phyloP scores from a whole-genome alignment of 2,888 invertebrate genomes.

The Ectropis crepuscularia region DNA sequence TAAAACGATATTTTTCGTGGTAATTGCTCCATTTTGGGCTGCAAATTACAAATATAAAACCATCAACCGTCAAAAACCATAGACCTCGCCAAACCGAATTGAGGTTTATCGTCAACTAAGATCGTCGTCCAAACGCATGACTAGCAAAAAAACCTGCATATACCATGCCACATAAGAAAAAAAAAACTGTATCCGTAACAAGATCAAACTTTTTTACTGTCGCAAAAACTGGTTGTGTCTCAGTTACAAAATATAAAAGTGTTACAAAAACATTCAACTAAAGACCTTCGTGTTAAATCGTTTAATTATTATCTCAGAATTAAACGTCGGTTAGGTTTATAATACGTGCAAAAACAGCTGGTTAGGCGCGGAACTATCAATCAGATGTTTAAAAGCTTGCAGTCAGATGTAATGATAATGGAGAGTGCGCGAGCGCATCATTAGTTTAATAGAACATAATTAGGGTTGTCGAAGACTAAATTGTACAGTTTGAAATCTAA shows the following conservation, averaged over 20 bases:
- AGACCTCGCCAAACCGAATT: too few species aligned
- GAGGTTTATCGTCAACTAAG: too few species aligned
- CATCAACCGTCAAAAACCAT: too few species aligned
- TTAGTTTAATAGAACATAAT: slow-evolving; percentile 44
- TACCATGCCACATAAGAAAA: neutral
- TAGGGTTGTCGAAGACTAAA: slow-evolving; percentile 45
- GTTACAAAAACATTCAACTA: slow-evolving; percentile 9
- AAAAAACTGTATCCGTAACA: slow-evolving; percentile 9
- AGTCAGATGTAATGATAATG: slow-evolving; percentile 52
- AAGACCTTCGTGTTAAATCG: slow-evolving; percentile 9
- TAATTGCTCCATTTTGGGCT: neutral
- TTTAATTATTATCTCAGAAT: slow-evolving; percentile 22
- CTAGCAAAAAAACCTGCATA: too few species aligned
- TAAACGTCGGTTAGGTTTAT: slow-evolving; percentile 10
- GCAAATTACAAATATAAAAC: neutral
- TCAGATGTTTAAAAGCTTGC: slow-evolving; percentile 39
- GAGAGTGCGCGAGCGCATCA: slow-evolving; percentile 55
- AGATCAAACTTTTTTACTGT: slow-evolving; percentile 5
- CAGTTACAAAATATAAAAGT: slow-evolving; percentile 13
- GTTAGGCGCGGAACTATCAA: slow-evolving; percentile 44
- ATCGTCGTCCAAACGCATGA: too few species aligned
- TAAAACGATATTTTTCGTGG: neutral
- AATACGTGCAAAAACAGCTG: slow-evolving; percentile 34
- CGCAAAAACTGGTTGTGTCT: slow-evolving; percentile 17
- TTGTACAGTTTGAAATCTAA: neutral